Conservation (phyloP, 1,140 invertebrate genomes). For the Argopecten irradians region DNA sequence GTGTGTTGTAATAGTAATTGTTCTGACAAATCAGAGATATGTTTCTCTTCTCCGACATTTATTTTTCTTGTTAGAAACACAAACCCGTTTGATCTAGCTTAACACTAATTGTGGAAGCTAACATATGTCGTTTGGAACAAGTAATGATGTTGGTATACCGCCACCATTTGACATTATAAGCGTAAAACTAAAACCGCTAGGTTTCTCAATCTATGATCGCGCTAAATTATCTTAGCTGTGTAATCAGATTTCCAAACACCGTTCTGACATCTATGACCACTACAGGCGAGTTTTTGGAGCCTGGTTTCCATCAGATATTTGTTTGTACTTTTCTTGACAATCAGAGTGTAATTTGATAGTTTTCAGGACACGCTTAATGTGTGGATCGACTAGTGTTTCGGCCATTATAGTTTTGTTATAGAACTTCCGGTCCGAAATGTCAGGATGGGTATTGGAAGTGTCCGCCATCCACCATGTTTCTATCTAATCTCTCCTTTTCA, state of each 20-base stretch:
- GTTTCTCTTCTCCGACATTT: background rate
- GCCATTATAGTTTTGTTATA: too few species aligned
- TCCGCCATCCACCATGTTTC: too few species aligned
- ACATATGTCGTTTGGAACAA: background rate
- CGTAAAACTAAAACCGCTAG: background rate
- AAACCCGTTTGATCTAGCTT: background rate
- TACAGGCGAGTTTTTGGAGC: background rate
- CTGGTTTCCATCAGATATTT: background rate
- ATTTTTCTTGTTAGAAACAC: background rate
- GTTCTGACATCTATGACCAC: background rate
- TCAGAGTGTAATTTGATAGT: background rate
- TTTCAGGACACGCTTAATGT: background rate
- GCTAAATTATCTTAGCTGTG: too few species aligned
- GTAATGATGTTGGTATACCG: background rate
- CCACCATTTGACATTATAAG: slow-evolving; percentile 3
- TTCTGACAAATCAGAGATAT: background rate
- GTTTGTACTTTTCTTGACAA: background rate
- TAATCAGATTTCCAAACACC: background rate
- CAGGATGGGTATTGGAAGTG: too few species aligned
- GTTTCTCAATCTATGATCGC: background rate
- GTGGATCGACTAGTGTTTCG: too few species aligned
- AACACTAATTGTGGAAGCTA: background rate
- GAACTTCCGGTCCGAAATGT: too few species aligned
- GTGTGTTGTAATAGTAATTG: background rate
- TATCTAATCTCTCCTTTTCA: too few species aligned